Percentiles rank a stretch among this genome's conserved stretches.
Evolutionary conservation across 2,888 invertebrate genomes (phyloP).

Genomic region (Cepaea hortensis): DNA sequence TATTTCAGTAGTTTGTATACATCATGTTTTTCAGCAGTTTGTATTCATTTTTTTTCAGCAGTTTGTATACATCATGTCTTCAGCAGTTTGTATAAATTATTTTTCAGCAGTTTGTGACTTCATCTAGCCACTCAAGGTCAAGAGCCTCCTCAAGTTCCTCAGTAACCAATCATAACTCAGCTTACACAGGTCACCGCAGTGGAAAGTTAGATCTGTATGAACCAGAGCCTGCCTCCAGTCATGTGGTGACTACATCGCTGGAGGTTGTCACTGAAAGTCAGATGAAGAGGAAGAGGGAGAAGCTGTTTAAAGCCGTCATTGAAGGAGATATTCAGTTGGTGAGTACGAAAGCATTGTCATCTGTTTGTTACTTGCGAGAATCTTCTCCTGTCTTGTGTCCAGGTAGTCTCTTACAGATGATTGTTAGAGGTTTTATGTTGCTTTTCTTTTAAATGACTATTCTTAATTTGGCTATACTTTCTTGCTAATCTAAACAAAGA

Average conservation of each 20-base stretch:
- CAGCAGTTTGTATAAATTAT: background rate
- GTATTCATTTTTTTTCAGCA: no score
- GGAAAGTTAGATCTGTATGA: conserved; percentile 21
- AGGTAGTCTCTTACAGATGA: no score
- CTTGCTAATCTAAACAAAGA: no score
- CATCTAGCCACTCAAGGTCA: conserved; percentile 20
- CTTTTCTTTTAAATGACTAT: no score
- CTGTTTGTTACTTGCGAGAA: background rate
- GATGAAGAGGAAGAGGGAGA: conserved; percentile 58
- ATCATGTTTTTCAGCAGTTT: no score
- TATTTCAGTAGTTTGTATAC: no score
- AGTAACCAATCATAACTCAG: background rate
- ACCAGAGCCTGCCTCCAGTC: conserved; percentile 2
- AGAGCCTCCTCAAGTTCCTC: conserved; percentile 12
- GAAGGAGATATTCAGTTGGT: conserved; percentile 72
- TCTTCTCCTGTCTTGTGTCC: no score
- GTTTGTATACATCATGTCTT: background rate
- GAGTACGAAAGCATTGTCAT: conserved; percentile 35
- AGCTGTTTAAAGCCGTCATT: conserved; percentile 70
- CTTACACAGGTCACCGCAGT: conserved; percentile 1
- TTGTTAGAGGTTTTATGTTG: no score
- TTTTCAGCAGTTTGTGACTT: conserved; percentile 18
- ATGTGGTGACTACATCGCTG: conserved; percentile 58
- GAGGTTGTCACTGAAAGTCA: conserved; percentile 57
- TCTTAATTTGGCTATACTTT: no score